phyloP scores from a whole-genome alignment of 2,888 invertebrate genomes.

The Conistra vaccinii region DNA sequence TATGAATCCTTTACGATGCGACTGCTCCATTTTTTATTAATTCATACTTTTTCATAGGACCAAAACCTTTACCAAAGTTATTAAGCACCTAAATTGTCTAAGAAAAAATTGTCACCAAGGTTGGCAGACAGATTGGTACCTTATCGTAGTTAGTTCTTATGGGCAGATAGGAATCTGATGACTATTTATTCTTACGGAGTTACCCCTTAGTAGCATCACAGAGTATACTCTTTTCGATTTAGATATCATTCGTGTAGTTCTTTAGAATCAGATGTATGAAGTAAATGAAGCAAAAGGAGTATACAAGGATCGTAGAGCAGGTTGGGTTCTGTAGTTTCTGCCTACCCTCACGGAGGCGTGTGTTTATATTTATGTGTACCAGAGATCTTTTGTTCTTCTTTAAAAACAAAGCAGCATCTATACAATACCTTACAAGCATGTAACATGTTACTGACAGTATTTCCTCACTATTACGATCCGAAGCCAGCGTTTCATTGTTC shows the following conservation, averaged over 20 bases:
- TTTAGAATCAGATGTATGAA: no score
- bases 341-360: no score
- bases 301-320: no score
- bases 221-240: not conserved
- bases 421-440: not conserved
- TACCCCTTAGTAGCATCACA: not conserved
- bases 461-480: not conserved
- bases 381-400: no score
- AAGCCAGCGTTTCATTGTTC: slow-evolving; percentile 26
- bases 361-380: no score
- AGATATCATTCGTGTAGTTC: no score
- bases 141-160: not conserved
- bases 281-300: no score
- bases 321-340: no score
- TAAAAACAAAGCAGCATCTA: not conserved
- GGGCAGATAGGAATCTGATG: not conserved
- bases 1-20: not conserved
- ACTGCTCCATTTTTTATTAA: not conserved
- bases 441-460: not conserved
- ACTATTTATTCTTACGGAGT: not conserved
- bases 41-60: not conserved
- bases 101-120: not conserved
- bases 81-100: no score
- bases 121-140: not conserved
- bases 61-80: no score